Evolutionary conservation across 2,888 invertebrate species (phyloP), one percentile per base, ranked within the genome.

Genomic region (Tillus elongatus): DNA sequence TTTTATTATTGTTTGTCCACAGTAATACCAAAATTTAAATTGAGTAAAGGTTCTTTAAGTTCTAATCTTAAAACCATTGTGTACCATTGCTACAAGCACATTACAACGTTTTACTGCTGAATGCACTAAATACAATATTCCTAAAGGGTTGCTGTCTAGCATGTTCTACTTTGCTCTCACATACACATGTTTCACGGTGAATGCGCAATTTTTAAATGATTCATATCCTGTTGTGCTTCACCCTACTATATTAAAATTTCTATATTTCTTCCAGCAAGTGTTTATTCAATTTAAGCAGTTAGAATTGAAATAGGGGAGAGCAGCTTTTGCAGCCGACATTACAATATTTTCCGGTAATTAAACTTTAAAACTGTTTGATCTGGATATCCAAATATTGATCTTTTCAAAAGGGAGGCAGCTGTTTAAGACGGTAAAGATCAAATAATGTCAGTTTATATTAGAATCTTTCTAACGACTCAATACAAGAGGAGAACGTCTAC

Each of bases 261-360:
- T 19, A 19, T n/a, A 19, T 8, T 19, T 19, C 24, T 19, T 8
- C 6, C 6, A 19, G 24, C 30, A 12, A 19, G 13, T 11, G 13
- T 10, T 29, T 12, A 29, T 12, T 29, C 30, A 29, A 11, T 9
- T 12, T 12, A 12, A 4, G 6, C 30, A 9, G 4, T 10, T 11
- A 29, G 10, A 12, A 29, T n/a, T n/a, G n/a, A n/a, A n/a, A n/a
- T n/a, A n/a, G n/a, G n/a, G n/a, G n/a, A 12, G 30, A 10, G 4
- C 9, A 29, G 11, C 8, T 40, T 46, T 45, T 40, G 39, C 46
- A 40, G 47, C 42, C 44, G 45, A 51, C 52, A 52, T 53, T 51
- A 49, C 49, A 51, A 51, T 53, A 53, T 53, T 51, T 52, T 48
- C 49, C 51, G 53, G 49, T 51, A 51, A 52, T 54, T 54, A 51